Percentiles rank a stretch among this genome's conserved stretches.
These are phyloP conservation scores for Sternarchorhynchus goeldii DNA, from an alignment of 2,797 vertebrate genomes.

Conservation along the genomic window DNA sequence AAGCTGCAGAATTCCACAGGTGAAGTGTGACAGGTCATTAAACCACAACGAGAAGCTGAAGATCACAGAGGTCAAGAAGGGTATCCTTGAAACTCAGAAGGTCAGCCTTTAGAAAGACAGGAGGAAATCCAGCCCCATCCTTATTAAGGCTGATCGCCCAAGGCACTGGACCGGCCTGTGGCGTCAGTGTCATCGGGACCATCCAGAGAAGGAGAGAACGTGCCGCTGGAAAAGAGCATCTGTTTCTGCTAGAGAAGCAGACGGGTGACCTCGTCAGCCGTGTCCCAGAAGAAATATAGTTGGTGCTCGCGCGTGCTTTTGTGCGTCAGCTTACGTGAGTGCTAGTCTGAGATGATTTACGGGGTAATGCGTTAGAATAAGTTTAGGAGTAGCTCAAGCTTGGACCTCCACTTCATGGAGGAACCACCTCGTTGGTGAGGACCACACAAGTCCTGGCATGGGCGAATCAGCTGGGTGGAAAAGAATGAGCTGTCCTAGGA, in stretches of 20 bases:
- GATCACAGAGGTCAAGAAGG: conserved; percentile 28
- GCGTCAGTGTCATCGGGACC: background rate
- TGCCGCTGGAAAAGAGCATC: no score
- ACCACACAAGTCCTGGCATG: conserved; percentile 8
- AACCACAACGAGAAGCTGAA: conserved; percentile 3
- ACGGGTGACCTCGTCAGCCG: no score
- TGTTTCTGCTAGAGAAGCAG: no score
- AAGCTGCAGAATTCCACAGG: conserved; percentile 2
- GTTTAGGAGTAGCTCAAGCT: background rate
- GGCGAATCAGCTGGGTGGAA: conserved; percentile 8
- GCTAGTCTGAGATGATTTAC: conserved; percentile 2
- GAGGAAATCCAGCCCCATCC: conserved; percentile 20
- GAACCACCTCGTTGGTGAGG: background rate
- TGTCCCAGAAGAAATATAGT: background rate
- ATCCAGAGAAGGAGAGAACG: background rate
- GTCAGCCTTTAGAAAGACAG: conserved; percentile 36
- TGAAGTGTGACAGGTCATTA: conserved; percentile 25
- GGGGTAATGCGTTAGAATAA: background rate
- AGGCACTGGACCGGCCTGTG: background rate
- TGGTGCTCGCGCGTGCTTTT: background rate
- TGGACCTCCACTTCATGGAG: background rate
- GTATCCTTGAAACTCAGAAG: conserved; percentile 19
- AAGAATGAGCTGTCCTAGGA: conserved; percentile 22
- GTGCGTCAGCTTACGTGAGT: background rate
- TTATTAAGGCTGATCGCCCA: conserved; percentile 4